Base-by-base conservation (phyloP, 1,140 invertebrate genomes). In the Cecropterus lyciades region DNA sequence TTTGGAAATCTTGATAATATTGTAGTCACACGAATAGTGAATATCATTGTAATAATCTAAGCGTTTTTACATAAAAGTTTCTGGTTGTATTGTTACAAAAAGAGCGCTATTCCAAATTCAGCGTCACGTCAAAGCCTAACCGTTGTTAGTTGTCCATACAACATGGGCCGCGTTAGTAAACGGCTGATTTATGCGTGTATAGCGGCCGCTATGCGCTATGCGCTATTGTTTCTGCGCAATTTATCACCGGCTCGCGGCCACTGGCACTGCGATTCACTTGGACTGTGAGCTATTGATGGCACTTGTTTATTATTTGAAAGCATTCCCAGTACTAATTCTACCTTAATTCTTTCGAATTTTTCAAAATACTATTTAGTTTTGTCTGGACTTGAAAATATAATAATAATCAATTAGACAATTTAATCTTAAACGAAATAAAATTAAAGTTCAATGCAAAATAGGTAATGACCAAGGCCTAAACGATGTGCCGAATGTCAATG, bases 181-280 rank as follows among this genome's bases (percentile, higher is more conserved):
- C 66, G 63, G 63, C 69, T 51, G 75, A 83, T 83, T 83, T 83
- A 83, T 81, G 72, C 67, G 65, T 68, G 68, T 55, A 56, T 60
- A 65, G 48, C 59, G 49, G 64, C 46, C 27, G 59, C 16, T 48
- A 51, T 72, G 60, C 64, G 57, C 79, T 53, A 56, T 72, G 68
- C 57, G 52, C 79, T 70, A 80, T 84, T 84, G 81, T 84, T 77
- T 81, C 68, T 75, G 70, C 59, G 52, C 67, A 64, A 84, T 84
- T 81, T 84, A 81, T 80, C 66, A 70, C 65, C 56, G 60, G 56
- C 57, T 64, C 63, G 73, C 60, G 77, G 67, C 65, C 71, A 69
- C 62, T 60, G 65, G 77, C 73, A 77, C 72, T 67, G 75, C 70
- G 85, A 84, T 84, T 82, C 81, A 82, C 77, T 84, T 69, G 75